Percentiles rank a stretch among this genome's conserved stretches.
These are phyloP conservation scores for Sipha maydis DNA, from an alignment of 2,888 invertebrate species.

Conservation along the genomic window DNA sequence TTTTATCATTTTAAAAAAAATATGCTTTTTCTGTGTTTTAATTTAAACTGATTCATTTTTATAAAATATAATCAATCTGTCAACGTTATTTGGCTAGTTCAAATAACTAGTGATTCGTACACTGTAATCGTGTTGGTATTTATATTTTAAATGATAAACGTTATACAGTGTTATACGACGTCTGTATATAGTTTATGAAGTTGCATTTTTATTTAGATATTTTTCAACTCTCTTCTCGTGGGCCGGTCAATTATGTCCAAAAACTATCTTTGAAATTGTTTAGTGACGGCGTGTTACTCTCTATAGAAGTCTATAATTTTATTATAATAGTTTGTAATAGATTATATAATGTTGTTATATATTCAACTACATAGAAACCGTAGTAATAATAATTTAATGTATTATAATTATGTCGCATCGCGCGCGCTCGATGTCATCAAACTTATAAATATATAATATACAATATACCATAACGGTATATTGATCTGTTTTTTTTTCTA, in stretches of 20 bases:
- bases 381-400: not conserved
- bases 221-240: not conserved
- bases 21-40: not conserved
- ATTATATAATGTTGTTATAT: not conserved
- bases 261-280: not conserved
- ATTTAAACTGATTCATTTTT: not conserved
- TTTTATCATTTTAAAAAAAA: not conserved
- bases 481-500: too few relatives aligned
- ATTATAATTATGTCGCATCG: not conserved
- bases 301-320: not conserved
- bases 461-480: too few relatives aligned
- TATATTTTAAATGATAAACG: not conserved
- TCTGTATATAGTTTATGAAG: not conserved
- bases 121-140: not conserved
- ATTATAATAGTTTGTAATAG: too few relatives aligned
- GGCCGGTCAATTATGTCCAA: not conserved
- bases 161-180: not conserved
- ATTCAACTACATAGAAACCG: not conserved
- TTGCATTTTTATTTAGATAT: not conserved
- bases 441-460: too few relatives aligned
- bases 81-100: not conserved
- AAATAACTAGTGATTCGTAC: not conserved
- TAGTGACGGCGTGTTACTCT: not conserved
- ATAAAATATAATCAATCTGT: conserved; percentile 10
- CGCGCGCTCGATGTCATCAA: not conserved